Evolutionary conservation across 2,888 invertebrate genomes (phyloP).

Genomic region (Danaus chrysippus): DNA sequence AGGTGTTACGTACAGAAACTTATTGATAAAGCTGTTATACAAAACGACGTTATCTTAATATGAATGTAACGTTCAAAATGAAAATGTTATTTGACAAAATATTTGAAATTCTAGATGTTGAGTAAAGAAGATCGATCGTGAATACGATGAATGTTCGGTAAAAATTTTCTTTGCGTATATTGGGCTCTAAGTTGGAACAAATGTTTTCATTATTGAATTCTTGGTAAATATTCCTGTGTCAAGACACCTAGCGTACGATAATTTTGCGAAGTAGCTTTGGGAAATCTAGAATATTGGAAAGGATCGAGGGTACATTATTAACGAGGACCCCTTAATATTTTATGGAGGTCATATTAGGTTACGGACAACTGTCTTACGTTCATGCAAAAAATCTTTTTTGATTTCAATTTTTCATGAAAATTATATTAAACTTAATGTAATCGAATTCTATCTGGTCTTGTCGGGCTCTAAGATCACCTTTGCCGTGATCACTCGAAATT

Average conservation of each 20-base stretch:
- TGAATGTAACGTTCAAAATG: background rate
- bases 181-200: background rate
- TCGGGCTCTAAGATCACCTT: background rate
- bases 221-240: background rate
- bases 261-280: conserved; percentile 17
- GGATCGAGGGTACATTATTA: conserved; percentile 10
- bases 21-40: background rate
- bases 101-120: background rate
- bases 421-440: background rate
- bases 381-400: background rate
- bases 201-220: background rate
- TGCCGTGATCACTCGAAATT: background rate
- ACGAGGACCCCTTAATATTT: background rate
- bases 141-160: too few relatives aligned
- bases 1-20: background rate
- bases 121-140: background rate
- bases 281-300: conserved; percentile 26
- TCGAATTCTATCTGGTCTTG: background rate
- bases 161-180: too few relatives aligned
- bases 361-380: background rate
- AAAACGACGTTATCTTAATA: background rate
- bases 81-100: conserved; percentile 5
- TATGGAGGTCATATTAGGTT: background rate
- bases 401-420: background rate
- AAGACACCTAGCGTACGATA: background rate